Conservation (phyloP, 53 echinoderm and acorn worm genomes). For the Patiria pectinifera region DNA sequence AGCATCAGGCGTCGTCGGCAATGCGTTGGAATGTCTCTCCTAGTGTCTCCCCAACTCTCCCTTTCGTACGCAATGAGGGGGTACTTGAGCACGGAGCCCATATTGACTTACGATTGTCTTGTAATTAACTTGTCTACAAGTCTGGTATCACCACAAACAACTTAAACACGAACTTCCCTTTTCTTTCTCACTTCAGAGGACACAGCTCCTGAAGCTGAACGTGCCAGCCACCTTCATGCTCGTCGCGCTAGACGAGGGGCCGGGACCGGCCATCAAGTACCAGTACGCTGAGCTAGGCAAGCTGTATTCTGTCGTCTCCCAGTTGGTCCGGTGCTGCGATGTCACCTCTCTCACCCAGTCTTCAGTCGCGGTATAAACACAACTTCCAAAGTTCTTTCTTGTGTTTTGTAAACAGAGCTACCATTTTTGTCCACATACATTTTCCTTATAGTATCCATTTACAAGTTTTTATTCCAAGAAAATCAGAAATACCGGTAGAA, state of each 20-base stretch:
- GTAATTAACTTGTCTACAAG: too few species aligned
- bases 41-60: too few species aligned
- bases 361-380: constrained; percentile 75
- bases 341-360: constrained; percentile 88
- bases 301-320: constrained; percentile 95
- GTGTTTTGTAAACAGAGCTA: too few species aligned
- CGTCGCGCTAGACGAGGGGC: constrained; percentile 96
- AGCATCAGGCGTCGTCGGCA: too few species aligned
- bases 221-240: constrained; percentile 98
- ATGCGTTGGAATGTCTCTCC: too few species aligned
- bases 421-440: too few species aligned
- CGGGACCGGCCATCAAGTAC: constrained; percentile 99
- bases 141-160: not conserved
- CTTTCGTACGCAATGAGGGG: too few species aligned
- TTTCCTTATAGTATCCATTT: too few species aligned
- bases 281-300: constrained; percentile 99
- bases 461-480: too few species aligned
- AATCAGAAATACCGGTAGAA: too few species aligned
- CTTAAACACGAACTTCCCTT: not conserved
- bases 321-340: constrained; percentile 95
- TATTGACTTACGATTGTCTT: too few species aligned
- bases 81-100: too few species aligned
- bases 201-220: constrained; percentile 88
- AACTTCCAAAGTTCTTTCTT: not conserved
- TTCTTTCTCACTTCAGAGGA: constrained; percentile 69